Conservation (phyloP, 2,797 vertebrate species). For the Notolepis coatsorum region DNA sequence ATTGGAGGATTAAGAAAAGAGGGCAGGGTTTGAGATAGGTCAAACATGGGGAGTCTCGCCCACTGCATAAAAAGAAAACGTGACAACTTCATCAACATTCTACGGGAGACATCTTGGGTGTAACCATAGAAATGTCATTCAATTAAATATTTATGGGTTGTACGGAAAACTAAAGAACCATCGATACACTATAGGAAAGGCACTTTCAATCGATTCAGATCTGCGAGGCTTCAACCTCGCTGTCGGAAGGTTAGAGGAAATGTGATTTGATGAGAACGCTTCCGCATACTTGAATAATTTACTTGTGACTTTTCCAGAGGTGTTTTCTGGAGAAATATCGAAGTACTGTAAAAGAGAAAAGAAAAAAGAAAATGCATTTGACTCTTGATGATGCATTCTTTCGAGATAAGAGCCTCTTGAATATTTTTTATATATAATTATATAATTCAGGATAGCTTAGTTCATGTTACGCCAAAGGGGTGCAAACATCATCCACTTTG, state of each 20-base stretch:
- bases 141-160: too few relatives aligned
- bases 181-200: too few relatives aligned
- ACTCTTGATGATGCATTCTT: slow-evolving; percentile 13
- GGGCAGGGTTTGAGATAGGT: too few relatives aligned
- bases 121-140: too few relatives aligned
- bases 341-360: slow-evolving; percentile 72
- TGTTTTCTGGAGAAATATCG: slow-evolving; percentile 53
- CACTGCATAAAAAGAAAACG: too few relatives aligned
- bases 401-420: background rate
- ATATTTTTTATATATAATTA: background rate
- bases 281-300: slow-evolving; percentile 73
- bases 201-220: too few relatives aligned
- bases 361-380: background rate
- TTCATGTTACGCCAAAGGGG: slow-evolving; percentile 43
- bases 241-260: slow-evolving; percentile 10
- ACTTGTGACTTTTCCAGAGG: slow-evolving; percentile 42
- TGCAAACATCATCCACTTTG: slow-evolving; percentile 43
- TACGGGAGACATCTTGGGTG: too few relatives aligned
- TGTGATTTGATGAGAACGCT: slow-evolving; percentile 35
- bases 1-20: too few relatives aligned
- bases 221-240: slow-evolving; percentile 5
- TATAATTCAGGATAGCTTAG: slow-evolving; percentile 28
- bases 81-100: too few relatives aligned
- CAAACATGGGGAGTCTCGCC: too few relatives aligned
- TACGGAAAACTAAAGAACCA: too few relatives aligned